Conservation (phyloP, 2,797 vertebrate genomes). For the Artibeus jamaicensis region DNA sequence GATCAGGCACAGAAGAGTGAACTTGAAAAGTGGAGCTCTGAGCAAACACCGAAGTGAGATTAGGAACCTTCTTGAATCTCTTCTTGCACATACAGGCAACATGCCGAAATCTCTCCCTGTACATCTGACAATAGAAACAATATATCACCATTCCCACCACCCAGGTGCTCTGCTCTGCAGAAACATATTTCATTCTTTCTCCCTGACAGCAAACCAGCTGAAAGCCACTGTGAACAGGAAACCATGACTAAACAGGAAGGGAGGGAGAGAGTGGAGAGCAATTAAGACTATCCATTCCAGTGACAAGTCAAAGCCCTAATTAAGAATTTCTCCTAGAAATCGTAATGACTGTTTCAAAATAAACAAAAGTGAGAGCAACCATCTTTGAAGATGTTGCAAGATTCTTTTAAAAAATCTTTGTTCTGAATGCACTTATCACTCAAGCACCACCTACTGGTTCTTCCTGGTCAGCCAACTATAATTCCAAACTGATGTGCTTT, state of each 20-base stretch:
- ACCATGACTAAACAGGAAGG: not conserved
- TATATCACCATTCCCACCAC: not conserved
- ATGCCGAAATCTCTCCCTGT: not conserved
- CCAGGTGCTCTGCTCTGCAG: slow-evolving; percentile 49
- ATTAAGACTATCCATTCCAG: not conserved
- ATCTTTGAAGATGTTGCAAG: not conserved
- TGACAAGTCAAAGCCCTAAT: not conserved
- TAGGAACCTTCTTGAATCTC: not conserved
- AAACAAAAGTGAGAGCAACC: not conserved
- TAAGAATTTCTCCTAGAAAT: slow-evolving; percentile 8
- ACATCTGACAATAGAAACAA: not conserved
- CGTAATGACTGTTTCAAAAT: not conserved
- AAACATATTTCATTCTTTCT: slow-evolving; percentile 60
- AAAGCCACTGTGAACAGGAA: not conserved
- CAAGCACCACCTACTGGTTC: slow-evolving; percentile 56
- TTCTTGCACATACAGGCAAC: not conserved
- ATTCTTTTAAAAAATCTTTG: not conserved
- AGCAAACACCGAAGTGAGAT: not conserved
- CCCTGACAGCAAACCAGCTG: not conserved
- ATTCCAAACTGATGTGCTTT: slow-evolving; percentile 37
- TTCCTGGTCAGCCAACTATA: not conserved
- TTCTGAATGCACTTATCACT: slow-evolving; percentile 60
- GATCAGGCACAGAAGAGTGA: not conserved
- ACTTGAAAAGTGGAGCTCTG: not conserved
- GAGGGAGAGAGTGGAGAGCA: not conserved